Percentiles rank a stretch among this genome's conserved stretches.
Evolutionary conservation across 2,113 vertebrate genomes (phyloP).

Genomic region (Orthonyx spaldingii): DNA sequence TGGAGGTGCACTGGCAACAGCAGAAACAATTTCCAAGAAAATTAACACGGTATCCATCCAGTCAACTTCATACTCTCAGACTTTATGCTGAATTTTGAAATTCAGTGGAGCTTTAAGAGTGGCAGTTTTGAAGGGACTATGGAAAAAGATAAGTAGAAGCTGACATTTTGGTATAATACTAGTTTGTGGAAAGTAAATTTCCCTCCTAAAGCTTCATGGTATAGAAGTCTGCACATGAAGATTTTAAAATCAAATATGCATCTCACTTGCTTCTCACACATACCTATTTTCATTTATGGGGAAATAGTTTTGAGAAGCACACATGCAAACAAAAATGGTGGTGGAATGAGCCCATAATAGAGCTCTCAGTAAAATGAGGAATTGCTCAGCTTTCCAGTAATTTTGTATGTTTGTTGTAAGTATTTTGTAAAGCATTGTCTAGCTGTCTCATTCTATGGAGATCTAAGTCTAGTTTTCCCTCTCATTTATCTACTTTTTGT

Average conservation of each 20-base stretch:
- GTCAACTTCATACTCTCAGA: background rate
- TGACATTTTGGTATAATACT: background rate
- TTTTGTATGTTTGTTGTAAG: conserved; percentile 3
- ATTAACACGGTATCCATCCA: background rate
- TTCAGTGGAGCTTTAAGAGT: background rate
- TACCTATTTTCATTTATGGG: background rate
- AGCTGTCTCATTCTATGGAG: background rate
- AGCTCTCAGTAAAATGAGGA: background rate
- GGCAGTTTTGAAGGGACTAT: background rate
- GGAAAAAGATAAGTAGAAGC: background rate
- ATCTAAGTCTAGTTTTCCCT: background rate
- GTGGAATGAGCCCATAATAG: background rate
- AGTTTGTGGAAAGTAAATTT: background rate
- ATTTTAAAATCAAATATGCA: background rate
- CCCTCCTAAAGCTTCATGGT: background rate
- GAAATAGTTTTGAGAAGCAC: background rate
- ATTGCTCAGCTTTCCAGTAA: background rate
- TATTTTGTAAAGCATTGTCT: background rate
- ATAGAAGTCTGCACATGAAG: background rate
- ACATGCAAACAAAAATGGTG: background rate
- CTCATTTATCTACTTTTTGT: background rate
- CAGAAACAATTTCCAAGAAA: background rate
- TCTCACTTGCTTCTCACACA: background rate
- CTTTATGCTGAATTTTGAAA: background rate
- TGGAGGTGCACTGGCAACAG: background rate